These are phyloP conservation scores for Hirtodrosophila trivittata DNA, from an alignment of 2,888 invertebrate genomes.

Conservation along the genomic window DNA sequence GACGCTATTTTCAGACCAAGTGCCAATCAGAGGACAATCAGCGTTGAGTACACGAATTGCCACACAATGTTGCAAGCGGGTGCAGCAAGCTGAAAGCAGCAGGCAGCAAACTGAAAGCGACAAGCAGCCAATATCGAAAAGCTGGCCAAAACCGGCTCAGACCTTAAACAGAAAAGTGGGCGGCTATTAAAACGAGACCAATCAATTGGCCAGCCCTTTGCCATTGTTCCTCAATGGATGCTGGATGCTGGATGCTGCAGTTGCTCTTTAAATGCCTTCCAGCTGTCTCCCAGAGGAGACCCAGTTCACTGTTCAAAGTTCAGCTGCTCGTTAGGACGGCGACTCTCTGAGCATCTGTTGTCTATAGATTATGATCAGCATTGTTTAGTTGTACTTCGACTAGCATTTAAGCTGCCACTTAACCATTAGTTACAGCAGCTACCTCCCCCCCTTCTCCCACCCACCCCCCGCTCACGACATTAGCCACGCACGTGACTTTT, in stretches of 20 bases:
- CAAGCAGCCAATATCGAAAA: slow-evolving; percentile 3
- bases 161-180: slow-evolving; percentile 25
- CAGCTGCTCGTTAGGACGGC: slow-evolving; percentile 57
- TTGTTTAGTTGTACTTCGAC: slow-evolving; percentile 50
- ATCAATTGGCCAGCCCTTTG: slow-evolving; percentile 62
- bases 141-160: slow-evolving; percentile 21
- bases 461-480: slow-evolving; percentile 19
- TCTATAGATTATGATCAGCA: slow-evolving; percentile 68
- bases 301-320: slow-evolving; percentile 16
- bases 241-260: slow-evolving; percentile 33
- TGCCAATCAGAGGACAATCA: slow-evolving; percentile 68
- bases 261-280: slow-evolving; percentile 41
- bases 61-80: slow-evolving; percentile 53
- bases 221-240: slow-evolving; percentile 50
- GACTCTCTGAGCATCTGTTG: slow-evolving; percentile 51
- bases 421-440: slow-evolving; percentile 64
- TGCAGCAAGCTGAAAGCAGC: not conserved
- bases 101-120: slow-evolving; percentile 7
- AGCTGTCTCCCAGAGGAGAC: slow-evolving; percentile 10
- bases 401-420: slow-evolving; percentile 43
- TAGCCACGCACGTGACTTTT: slow-evolving; percentile 78
- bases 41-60: slow-evolving; percentile 46
- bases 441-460: not conserved
- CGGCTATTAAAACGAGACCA: slow-evolving; percentile 64
- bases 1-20: slow-evolving; percentile 39